Base-by-base conservation (phyloP, 2,113 vertebrate genomes). In the Aspidoscelis tigris region DNA sequence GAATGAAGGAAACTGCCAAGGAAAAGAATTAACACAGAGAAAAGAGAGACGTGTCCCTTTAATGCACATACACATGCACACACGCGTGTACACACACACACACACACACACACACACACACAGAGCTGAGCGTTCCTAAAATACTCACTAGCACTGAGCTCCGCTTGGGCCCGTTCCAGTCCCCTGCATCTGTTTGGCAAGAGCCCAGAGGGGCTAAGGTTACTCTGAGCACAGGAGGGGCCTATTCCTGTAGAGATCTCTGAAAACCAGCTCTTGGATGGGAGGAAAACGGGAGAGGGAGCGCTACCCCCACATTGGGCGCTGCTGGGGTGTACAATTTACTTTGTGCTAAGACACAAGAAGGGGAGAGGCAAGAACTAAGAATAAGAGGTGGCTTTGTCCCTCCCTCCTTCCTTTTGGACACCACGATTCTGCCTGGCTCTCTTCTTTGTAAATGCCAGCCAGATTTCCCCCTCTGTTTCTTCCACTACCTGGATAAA, bases 171-270 rank as follows among this genome's bases (percentile, higher is more conserved):
- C 41, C 18, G 69, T n/a, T 64, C 77, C 81, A 58, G 53, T 77
- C 80, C 61, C 78, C 76, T 47, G 74, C 78, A 80, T 78, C 87
- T 85, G 72, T 80, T 78, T 74, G 75, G 73, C 84, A 70, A 69
- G 22, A 8, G 2, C 47, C 66, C 65, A 65, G 81, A 33, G 69
- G 83, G 85, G 78, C 61, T 76, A 84, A 79, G 83, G 83, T 84
- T 84, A 84, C 83, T 79, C 83, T 79, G n/a, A 53, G 79, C 68
- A 82, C 70, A 82, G 84, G 87, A 83, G 65, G 72, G 76, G 81
- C 66, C n/a, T 80, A 74, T 80, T 68, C 77, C 81, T 80, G 69
- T 53, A n/a, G 22, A 53, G 70, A 73, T 70, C 44, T 68, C 69
- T 78, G 76, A 66, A 84, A 84, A 84, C 68, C 20, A 12, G 76